These are phyloP conservation scores for Brachionus rubens DNA, from an alignment of 1,140 invertebrate species.

Conservation along the genomic window DNA sequence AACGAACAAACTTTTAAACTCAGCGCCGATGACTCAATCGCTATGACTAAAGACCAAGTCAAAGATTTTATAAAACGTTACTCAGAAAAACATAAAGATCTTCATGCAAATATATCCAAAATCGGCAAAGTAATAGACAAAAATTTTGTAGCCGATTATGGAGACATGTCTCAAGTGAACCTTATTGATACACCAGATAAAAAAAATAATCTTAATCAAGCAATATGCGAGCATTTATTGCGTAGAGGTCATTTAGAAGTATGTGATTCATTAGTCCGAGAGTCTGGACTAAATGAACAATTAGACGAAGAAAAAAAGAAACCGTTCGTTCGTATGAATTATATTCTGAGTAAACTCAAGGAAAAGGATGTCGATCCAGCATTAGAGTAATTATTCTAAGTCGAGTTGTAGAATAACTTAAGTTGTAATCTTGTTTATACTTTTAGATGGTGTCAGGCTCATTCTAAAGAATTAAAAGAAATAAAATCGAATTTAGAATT, in stretches of 20 bases:
- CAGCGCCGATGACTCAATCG: slow-evolving; percentile 12
- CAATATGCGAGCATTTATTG: slow-evolving; percentile 93
- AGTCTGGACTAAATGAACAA: slow-evolving; percentile 49
- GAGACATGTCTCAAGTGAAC: slow-evolving; percentile 78
- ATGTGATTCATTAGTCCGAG: slow-evolving; percentile 70
- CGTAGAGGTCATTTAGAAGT: slow-evolving; percentile 86
- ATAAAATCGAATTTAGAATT: slow-evolving; percentile 74
- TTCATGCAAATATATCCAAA: slow-evolving; percentile 87
- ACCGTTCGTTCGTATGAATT: slow-evolving; percentile 78
- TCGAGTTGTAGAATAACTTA: background rate
- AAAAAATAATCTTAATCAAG: slow-evolving; percentile 78
- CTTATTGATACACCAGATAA: slow-evolving; percentile 76
- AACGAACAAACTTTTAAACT: slow-evolving; percentile 40
- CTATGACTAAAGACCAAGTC: slow-evolving; percentile 23
- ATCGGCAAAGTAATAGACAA: slow-evolving; percentile 93
- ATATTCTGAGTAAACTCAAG: slow-evolving; percentile 76
- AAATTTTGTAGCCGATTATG: slow-evolving; percentile 70
- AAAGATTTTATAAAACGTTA: slow-evolving; percentile 29
- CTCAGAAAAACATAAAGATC: slow-evolving; percentile 66
- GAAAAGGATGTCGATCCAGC: slow-evolving; percentile 74
- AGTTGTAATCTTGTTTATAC: slow-evolving; percentile 43
- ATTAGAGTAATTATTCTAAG: slow-evolving; percentile 65
- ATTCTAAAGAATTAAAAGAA: slow-evolving; percentile 56
- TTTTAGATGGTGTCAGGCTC: slow-evolving; percentile 61
- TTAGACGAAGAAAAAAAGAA: slow-evolving; percentile 71